These are phyloP conservation scores for Ischnus inquisitorius DNA, from an alignment of 2,888 invertebrate species.

Conservation along the genomic window DNA sequence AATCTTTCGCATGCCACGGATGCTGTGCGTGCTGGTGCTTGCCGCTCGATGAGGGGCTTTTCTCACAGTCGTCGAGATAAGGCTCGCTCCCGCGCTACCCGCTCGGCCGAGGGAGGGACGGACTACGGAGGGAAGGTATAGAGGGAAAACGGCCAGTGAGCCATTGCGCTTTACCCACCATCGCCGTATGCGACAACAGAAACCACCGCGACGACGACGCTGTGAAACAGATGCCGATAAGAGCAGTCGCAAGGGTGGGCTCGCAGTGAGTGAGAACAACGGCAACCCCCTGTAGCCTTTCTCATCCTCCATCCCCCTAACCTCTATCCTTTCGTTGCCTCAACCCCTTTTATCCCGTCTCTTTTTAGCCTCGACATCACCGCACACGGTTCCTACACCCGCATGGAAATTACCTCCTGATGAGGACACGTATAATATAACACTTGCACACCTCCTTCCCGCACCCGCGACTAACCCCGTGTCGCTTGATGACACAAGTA, in stretches of 20 bases:
- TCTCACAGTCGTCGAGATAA: slow-evolving; percentile 74
- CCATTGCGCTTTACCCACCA: slow-evolving; percentile 14
- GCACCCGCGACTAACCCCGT: not conserved
- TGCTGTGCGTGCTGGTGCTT: slow-evolving; percentile 46
- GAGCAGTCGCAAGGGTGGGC: slow-evolving; percentile 75
- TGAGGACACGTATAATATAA: slow-evolving; percentile 51
- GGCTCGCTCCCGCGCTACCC: slow-evolving; percentile 38
- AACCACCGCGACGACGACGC: slow-evolving; percentile 40
- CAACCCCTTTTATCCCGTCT: slow-evolving; percentile 4
- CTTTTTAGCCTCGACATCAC: slow-evolving; percentile 44
- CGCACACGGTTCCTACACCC: slow-evolving; percentile 25
- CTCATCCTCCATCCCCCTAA: slow-evolving; percentile 21
- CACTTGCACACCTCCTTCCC: not conserved
- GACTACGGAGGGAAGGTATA: slow-evolving; percentile 61
- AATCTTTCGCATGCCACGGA: slow-evolving; percentile 15
- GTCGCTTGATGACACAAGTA: slow-evolving; percentile 9
- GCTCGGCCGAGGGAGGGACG: slow-evolving; percentile 53
- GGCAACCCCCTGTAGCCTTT: slow-evolving; percentile 21
- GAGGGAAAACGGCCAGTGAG: slow-evolving; percentile 61
- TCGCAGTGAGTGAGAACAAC: slow-evolving; percentile 68
- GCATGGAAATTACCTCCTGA: slow-evolving; percentile 65
- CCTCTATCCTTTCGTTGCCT: not conserved
- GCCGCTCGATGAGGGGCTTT: slow-evolving; percentile 70
- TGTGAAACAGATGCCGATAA: slow-evolving; percentile 75
- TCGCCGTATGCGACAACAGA: not conserved